Percentiles rank a stretch among this genome's conserved stretches.
These are phyloP conservation scores for Paradoxurus hermaphroditus DNA, from an alignment of 2,113 vertebrate genomes.

Conservation along the genomic window DNA sequence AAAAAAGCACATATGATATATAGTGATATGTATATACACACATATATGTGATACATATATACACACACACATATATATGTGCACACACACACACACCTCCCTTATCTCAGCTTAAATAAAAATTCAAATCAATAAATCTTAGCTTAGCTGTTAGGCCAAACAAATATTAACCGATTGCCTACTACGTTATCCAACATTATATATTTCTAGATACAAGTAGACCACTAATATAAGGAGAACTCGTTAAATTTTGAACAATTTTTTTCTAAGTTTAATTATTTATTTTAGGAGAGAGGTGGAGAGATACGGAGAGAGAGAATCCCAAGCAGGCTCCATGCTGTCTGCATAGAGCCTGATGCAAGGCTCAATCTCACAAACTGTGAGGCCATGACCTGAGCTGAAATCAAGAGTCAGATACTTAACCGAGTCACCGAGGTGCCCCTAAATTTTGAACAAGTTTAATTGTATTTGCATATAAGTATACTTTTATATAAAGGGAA, in stretches of 20 bases:
- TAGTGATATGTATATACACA: neutral
- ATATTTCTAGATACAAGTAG: neutral
- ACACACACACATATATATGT: neutral
- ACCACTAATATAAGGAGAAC: neutral
- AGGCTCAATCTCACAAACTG: too few relatives aligned
- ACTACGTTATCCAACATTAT: neutral
- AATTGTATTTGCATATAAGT: neutral
- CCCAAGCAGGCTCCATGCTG: too few relatives aligned
- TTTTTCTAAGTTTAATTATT: too few relatives aligned
- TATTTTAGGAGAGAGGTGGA: too few relatives aligned
- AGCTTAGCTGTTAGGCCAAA: neutral
- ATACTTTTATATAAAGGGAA: neutral
- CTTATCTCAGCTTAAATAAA: neutral
- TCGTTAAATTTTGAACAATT: neutral
- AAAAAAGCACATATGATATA: neutral
- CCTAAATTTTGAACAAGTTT: neutral
- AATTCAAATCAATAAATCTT: neutral
- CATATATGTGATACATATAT: neutral
- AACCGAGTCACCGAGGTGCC: too few relatives aligned
- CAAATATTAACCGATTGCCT: neutral
- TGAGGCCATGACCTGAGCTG: too few relatives aligned
- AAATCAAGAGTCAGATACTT: too few relatives aligned
- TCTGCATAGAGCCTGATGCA: too few relatives aligned
- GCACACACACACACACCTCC: neutral
- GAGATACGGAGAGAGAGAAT: too few relatives aligned